Evolutionary conservation across 2,113 vertebrate species (phyloP).

Genomic region (Asarcornis scutulata): DNA sequence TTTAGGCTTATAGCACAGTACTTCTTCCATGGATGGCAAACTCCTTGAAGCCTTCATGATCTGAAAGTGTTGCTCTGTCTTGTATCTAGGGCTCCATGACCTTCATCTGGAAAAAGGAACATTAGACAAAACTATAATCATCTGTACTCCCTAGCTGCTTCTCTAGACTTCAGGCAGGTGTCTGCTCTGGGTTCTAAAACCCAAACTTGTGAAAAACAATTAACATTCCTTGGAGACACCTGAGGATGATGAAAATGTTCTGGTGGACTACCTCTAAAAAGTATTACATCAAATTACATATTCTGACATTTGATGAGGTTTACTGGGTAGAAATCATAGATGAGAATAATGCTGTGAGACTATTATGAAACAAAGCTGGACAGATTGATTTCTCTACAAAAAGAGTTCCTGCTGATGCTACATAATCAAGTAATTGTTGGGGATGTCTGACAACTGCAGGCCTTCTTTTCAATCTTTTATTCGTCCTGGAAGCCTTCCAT

Average conservation of each 20-base stretch:
- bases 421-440: not conserved
- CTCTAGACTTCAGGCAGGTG: not conserved
- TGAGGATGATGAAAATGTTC: not conserved
- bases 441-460: not conserved
- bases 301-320: not conserved
- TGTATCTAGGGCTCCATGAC: not conserved
- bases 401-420: not conserved
- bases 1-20: not conserved
- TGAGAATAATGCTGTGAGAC: not conserved
- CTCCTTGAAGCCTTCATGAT: not conserved
- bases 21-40: not conserved
- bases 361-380: not conserved
- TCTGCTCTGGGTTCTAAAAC: not conserved
- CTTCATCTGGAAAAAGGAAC: not conserved
- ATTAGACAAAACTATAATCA: not conserved
- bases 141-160: not conserved
- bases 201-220: not conserved
- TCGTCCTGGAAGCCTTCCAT: not conserved
- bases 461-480: not conserved
- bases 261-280: not conserved
- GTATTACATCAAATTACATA: not conserved
- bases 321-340: not conserved
- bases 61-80: not conserved
- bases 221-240: not conserved
- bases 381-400: not conserved